phyloP scores from a whole-genome alignment of 2,888 invertebrate genomes.

The Drosophila rubida region DNA sequence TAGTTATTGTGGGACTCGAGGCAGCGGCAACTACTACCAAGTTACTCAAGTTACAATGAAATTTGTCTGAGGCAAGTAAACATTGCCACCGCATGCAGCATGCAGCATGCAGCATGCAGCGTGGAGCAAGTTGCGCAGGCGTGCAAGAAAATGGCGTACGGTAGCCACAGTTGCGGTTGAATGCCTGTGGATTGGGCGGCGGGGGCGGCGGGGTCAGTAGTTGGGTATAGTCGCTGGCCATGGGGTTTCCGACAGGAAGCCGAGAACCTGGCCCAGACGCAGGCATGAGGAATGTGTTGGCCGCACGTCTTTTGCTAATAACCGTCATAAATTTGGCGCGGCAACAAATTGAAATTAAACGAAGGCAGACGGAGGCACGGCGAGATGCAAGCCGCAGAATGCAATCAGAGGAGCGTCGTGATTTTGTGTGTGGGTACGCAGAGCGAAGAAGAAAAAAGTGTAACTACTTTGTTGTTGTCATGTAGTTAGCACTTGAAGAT shows the following conservation, averaged over 20 bases:
- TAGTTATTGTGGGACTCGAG: not conserved
- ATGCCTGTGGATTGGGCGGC: not conserved
- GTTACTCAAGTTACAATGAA: conserved; percentile 83
- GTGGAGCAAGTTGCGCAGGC: conserved; percentile 70
- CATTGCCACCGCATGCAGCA: conserved; percentile 69
- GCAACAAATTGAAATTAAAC: conserved; percentile 84
- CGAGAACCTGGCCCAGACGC: conserved; percentile 16
- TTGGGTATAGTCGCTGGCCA: conserved; percentile 27
- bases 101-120: conserved; percentile 4
- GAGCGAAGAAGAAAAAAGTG: conserved; percentile 45
- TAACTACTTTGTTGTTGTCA: conserved; percentile 85
- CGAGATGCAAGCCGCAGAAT: conserved; percentile 61
- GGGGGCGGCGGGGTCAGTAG: not conserved
- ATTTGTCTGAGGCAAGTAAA: conserved; percentile 78
- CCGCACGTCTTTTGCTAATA: conserved; percentile 83
- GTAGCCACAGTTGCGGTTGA: conserved; percentile 59
- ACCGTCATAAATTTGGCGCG: conserved; percentile 82
- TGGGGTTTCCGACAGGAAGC: conserved; percentile 68
- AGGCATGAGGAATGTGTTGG: conserved; percentile 73
- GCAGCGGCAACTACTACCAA: conserved; percentile 65
- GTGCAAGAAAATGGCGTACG: conserved; percentile 74
- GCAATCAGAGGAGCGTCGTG: conserved; percentile 72
- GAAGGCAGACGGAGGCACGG: conserved; percentile 56
- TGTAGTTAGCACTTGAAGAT: conserved; percentile 85
- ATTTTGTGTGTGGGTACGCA: conserved; percentile 67